Conservation (phyloP, 1,140 invertebrate genomes). For the Araneus ventricosus region DNA sequence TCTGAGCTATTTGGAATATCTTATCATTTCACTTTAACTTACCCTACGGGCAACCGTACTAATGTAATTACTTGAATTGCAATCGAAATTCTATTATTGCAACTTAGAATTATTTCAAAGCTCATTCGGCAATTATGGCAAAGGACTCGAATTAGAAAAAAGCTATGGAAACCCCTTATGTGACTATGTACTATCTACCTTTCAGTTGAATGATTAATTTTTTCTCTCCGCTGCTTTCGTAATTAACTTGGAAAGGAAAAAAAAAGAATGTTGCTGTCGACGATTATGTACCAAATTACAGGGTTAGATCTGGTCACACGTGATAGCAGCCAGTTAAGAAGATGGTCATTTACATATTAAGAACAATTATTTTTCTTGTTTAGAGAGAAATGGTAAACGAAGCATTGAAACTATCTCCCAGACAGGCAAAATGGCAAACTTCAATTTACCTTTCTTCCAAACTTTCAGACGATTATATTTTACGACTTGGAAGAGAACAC, state of each 20-base stretch:
- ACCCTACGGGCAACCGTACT: neutral
- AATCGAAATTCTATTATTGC: constrained; percentile 45
- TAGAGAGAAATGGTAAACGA: neutral
- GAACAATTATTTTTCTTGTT: constrained; percentile 64
- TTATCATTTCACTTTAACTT: neutral
- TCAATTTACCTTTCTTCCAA: constrained; percentile 31
- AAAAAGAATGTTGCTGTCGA: constrained; percentile 4
- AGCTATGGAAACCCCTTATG: neutral
- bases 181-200: neutral
- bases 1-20: neutral
- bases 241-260: constrained; percentile 72
- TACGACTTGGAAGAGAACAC: neutral
- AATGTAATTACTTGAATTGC: constrained; percentile 48
- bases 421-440: neutral
- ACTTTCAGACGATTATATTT: neutral
- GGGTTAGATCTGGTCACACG: constrained; percentile 63
- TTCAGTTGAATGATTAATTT: constrained; percentile 39
- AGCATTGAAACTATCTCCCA: neutral
- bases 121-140: neutral
- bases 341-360: constrained; percentile 71
- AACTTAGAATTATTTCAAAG: constrained; percentile 5
- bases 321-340: constrained; percentile 45
- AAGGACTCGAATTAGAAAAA: constrained; percentile 31
- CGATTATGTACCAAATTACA: constrained; percentile 72
- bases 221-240: constrained; percentile 5